Evolutionary conservation across 2,113 vertebrate genomes (phyloP), one percentile per base, ranked within the genome.

Genomic region (Cyanocitta stelleri): DNA sequence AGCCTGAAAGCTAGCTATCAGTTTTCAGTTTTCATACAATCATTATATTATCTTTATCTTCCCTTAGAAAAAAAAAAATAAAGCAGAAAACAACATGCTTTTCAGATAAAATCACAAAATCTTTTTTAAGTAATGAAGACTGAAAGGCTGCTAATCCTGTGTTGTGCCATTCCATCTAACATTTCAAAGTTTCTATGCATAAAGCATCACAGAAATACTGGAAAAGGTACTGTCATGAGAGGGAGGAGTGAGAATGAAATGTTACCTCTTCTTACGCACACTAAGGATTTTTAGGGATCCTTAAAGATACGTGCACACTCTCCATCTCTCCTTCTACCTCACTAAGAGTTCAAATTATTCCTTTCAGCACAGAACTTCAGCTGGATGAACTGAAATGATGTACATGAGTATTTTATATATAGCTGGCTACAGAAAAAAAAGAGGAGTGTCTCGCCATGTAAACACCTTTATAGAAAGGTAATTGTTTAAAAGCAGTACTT

Each of bases 161-260:
- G 16, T 66, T 62, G 48, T 32, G 7, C 1, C 10, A 32, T 43
- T 10, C 10, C 15, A 66, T 44, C 8, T 33, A 74, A 41, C 2
- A 39, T 56, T 74, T 74, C 23, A 66, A 82, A 81, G 3, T 58
- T 78, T 54, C 37, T 29, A 32, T 13, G 3, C 8, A 48, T 51
- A 30, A 62, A 62, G 4, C 7, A n/a, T 6, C 8, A 32, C 18
- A 77, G 48, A 87, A 66, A 18, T 39, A 26, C 46, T 63, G 46
- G 58, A 23, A 52, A 77, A 74, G 4, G 5, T 48, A 30, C 7
- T 52, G 20, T 33, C 11, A 24, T 19, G 20, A 49, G 6, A 33
- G 7, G 1, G 7, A 64, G 43, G 16, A 37, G 7, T 6, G 10
- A n/a, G 4, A 63, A 67, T 14, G 26, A 75, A n/a, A 1, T 3